Base-by-base conservation (phyloP, 53 echinoderm and acorn worm species). In the Patiria pectinifera region DNA sequence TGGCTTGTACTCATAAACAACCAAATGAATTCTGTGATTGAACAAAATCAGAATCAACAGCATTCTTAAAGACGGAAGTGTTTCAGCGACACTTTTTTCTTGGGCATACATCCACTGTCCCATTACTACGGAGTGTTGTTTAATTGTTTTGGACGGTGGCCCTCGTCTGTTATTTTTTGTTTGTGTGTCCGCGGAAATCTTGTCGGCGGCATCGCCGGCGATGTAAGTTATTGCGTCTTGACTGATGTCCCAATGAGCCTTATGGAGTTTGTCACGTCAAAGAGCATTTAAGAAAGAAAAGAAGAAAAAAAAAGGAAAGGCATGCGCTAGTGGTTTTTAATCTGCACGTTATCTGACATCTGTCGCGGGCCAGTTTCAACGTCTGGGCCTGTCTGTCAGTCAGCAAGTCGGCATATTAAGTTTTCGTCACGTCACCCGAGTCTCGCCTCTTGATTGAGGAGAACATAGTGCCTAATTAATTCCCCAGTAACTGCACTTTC, bases 331-430 rank as follows among this genome's bases (percentile, higher is more conserved):
- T 62, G 44, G 44, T 77, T 77, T 53, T 88, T 88, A 88, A 88
- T 88, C 88, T 88, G 59, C 61, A 9, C 12, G 61, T 60, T 48
- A 75, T 87, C 75, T 46, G 81, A 80, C 47, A 80, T 80, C 82
- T 82, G 82, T 59, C 59, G 23, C 15, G 24, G 80, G 45, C 21
- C 44, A 79, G 74, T 13, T 49, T 47, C 6, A 16, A 21, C 14
- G 18, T 7, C 15, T 44, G 45, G 14, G 60, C 13, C 87, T 76
- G 60, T 24, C 87, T 76, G 77, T 88, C 88, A 77, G 88, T 88
- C 77, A 59, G 35, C 62, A 58, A 76, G 24, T 87, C 76, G 13
- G 48, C 74, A 87, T 87, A 88, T 88, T 88, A 88, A 76, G 60
- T 88, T 61, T 59, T 88, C 60, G 43, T 78, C 77, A 78, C 10